phyloP scores from a whole-genome alignment of 2,113 vertebrate genomes.

The Lathamus discolor region DNA sequence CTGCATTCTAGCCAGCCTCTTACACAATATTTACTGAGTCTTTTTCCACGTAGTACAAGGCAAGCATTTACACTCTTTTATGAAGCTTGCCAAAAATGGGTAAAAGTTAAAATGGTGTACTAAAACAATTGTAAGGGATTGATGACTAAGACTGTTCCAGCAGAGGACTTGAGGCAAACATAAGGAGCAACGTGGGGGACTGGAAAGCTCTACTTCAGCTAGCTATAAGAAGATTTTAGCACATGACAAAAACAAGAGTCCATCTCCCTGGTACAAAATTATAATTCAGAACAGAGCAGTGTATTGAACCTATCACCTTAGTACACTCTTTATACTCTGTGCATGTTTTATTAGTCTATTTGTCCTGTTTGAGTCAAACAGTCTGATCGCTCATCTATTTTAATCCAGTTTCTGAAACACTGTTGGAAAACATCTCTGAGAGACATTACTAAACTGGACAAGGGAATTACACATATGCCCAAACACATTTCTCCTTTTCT shows the following conservation, averaged over 20 bases:
- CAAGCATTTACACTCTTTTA: background rate
- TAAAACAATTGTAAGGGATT: background rate
- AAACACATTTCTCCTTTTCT: background rate
- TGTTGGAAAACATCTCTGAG: background rate
- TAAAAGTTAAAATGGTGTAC: background rate
- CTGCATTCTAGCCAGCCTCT: background rate
- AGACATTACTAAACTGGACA: background rate
- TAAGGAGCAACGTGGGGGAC: background rate
- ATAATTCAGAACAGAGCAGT: background rate
- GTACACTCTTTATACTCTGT: background rate
- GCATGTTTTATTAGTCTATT: background rate
- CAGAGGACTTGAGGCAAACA: background rate
- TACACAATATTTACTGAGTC: background rate
- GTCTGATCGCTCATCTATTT: background rate
- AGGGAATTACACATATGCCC: background rate
- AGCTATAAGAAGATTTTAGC: background rate
- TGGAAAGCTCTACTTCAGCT: background rate
- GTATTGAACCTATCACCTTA: background rate
- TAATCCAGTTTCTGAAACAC: background rate
- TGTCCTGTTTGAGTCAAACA: background rate
- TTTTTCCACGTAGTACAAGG: background rate
- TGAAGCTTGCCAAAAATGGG: background rate
- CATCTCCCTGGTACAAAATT: background rate
- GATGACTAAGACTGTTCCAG: background rate
- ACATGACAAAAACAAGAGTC: background rate